Evolutionary conservation across 1,140 invertebrate species (phyloP), one percentile per base, ranked within the genome.

Genomic region (Aphelenchoides besseyi): DNA sequence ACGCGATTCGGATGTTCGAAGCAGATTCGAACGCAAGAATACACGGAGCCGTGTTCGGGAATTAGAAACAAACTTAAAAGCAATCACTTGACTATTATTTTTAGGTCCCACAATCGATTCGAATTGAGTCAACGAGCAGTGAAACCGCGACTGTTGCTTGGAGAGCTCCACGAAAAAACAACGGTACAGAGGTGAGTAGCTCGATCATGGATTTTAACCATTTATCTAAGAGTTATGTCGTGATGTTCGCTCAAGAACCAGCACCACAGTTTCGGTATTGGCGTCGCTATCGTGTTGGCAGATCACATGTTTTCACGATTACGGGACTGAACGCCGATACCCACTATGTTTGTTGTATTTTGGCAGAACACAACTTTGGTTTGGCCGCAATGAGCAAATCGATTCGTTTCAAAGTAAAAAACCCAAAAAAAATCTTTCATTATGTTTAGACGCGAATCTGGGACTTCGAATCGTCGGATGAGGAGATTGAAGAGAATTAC

Each of bases 101-200:
- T 80, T 53, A 83, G 2, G 81, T 83, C 1, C 82, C 82, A 0
- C 82, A 84, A 59, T 72, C 80, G 12, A 63, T 83, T n/a, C 37
- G 69, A 62, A 26, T 84, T 23, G 82, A 84, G 30, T 79, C 82
- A 3, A 70, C 84, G 16, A 79, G 79, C 48, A 76, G 69, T 66
- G 83, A 84, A 41, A 84, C 78, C 23, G 81, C 81, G 2, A 83
- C 82, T 9, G 72, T 83, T 26, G 76, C 82, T 12, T 83, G 82
- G 82, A 53, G 64, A 54, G 66, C 82, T 3, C 82, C 82, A 23
- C 71, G 75, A 41, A 84, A 84, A 68, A 83, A 83, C 67, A 84
- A 83, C 41, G 81, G 81, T 3, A 68, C 70, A 28, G 82, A 83
- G 70, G 80, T 82, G 3, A 59, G 28, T 5, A 32, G 23, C 12